A percentile compares a stretch with the other conserved stretches of the same genome.
Conservation (phyloP, 2,797 vertebrate species). For the Scarus forsteni region DNA sequence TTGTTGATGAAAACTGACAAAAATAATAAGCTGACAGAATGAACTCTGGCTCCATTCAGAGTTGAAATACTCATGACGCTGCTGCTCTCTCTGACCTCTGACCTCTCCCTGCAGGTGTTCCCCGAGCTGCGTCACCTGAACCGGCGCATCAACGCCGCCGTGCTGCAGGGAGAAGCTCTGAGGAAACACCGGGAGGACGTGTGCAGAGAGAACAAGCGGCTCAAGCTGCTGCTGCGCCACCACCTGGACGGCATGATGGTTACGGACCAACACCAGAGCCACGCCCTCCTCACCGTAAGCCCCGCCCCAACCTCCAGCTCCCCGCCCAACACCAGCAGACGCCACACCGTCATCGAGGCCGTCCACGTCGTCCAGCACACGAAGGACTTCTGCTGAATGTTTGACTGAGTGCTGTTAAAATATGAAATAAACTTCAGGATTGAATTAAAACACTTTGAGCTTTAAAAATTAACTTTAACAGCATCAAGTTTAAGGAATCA, state of each 20-base stretch:
- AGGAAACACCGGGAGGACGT: slow-evolving; percentile 8
- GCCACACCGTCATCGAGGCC: too few relatives aligned
- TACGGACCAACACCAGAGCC: neutral
- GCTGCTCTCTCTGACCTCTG: neutral
- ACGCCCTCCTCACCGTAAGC: neutral
- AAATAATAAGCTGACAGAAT: too few relatives aligned
- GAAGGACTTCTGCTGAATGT: neutral
- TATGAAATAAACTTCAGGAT: too few relatives aligned
- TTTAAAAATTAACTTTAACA: too few relatives aligned
- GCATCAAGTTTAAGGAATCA: too few relatives aligned
- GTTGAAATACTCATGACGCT: too few relatives aligned
- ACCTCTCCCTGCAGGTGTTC: slow-evolving; percentile 15
- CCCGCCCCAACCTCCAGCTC: too few relatives aligned
- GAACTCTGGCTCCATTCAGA: too few relatives aligned
- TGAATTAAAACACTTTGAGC: too few relatives aligned
- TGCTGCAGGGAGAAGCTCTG: slow-evolving; percentile 39
- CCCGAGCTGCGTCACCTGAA: slow-evolving; percentile 23
- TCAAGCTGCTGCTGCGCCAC: slow-evolving; percentile 31
- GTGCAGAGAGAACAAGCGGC: slow-evolving; percentile 53
- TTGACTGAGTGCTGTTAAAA: neutral
- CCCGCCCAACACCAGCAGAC: accelerated
- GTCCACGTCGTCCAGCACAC: too few relatives aligned
- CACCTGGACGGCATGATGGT: slow-evolving; percentile 43
- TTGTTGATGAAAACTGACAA: too few relatives aligned
- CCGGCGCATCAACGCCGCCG: accelerated